Base-by-base conservation (phyloP, 53 echinoderm and acorn worm species). In the Luidia sarsii region DNA sequence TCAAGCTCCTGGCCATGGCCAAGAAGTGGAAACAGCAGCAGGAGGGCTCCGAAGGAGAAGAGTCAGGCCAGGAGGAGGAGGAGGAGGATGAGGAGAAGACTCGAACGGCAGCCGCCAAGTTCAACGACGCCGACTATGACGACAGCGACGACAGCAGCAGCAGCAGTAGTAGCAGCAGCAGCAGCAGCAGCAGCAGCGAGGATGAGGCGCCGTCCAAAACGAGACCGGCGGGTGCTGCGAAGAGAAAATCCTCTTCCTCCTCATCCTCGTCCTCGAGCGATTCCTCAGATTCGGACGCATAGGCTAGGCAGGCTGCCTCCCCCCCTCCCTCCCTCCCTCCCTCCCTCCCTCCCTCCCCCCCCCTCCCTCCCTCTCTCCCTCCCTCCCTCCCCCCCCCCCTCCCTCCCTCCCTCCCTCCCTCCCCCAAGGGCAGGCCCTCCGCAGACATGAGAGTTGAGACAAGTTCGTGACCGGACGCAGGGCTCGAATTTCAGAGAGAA, bases 1-100 rank as follows among this genome's bases (percentile, higher is more conserved):
- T 99, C 50, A 99, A 94, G 75, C 82, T 99, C 51, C 85, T 99
- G 50, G 99, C 99, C 35, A 91, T 99, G 99, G 99, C 99, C 30
- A 99, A 99, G 87, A 91, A 84, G 70, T 99, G 99, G 99, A 99
- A 99, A 71, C 86, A 90, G 57, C 74, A 71, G 23, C 81, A 86
- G 61, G 69, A 66, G 13, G 87, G 86, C 35, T 28, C 25, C 48
- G 16, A 9, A 15, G 52, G 50, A 30, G 82, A 83, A 3, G 71
- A 70, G n/a, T 48, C 25, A n/a, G 48, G 70, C 33, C 70, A 82
- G 21, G 67, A 67, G 0, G 81, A 68, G 1, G 32, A 35, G 34
- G 65, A 35, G n/a, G 22, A 28, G 2, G 39, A 54, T 10, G 35
- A 65, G 50, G 23, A 65, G 16, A 27, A 14, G 11, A 46, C 54